Percentiles rank a stretch among this genome's conserved stretches.
Evolutionary conservation across 2,113 vertebrate species (phyloP).

Genomic region (Carassius auratus): DNA sequence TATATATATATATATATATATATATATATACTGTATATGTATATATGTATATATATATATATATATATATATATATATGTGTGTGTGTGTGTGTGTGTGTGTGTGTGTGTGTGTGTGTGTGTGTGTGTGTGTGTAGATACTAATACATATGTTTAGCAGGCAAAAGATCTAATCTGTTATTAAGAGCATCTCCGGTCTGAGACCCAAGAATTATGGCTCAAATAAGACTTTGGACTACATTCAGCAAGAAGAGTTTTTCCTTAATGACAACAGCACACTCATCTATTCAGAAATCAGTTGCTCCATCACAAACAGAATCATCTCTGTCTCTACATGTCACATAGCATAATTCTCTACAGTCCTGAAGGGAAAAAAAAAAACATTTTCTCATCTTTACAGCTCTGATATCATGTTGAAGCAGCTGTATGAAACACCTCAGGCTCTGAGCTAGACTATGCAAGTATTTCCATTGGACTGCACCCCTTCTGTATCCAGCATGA

Average conservation of each 20-base stretch:
- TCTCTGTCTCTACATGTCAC: constrained; percentile 38
- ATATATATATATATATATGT: too few species aligned
- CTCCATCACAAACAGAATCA: neutral
- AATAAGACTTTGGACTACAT: neutral
- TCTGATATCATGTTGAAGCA: constrained; percentile 23
- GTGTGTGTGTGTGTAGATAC: too few species aligned
- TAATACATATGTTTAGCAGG: too few species aligned
- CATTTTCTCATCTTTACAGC: constrained; percentile 28
- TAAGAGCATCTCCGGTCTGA: too few species aligned
- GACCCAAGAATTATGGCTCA: too few species aligned
- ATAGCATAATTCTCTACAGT: neutral
- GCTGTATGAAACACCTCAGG: constrained; percentile 38
- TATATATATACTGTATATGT: too few species aligned
- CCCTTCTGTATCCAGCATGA: constrained; percentile 33
- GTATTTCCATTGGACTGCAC: constrained; percentile 45
- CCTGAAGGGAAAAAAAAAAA: neutral
- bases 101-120: too few species aligned
- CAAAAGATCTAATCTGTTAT: too few species aligned
- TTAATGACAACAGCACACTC: neutral
- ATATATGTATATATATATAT: too few species aligned
- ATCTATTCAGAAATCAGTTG: neutral
- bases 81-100: too few species aligned
- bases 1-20: too few species aligned
- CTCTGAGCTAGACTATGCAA: constrained; percentile 34
- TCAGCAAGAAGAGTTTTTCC: neutral